Evolutionary conservation across 2,888 invertebrate genomes (phyloP), one percentile per base, ranked within the genome.

Genomic region (Monoplex corrugatus): DNA sequence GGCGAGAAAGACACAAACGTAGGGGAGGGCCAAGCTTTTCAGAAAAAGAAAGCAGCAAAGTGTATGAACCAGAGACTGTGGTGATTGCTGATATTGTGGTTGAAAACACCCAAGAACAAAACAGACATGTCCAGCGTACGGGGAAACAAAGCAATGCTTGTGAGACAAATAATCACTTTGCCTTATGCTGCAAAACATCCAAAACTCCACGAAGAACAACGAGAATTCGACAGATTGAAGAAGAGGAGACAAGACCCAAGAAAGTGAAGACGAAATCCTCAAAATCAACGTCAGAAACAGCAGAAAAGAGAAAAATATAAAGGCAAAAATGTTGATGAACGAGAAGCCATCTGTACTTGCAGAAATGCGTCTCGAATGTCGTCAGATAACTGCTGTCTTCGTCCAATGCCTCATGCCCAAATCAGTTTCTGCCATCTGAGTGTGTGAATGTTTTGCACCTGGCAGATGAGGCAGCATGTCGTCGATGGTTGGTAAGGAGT

Each of bases 11-110:
- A 40, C 40, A 78, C 75, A 78, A 19, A 78, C 40, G 75, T 16
- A 3, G 19, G 40, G 75, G 75, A 78, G 19, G 75, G 38, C 38
- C 75, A 78, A 78, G 75, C 40, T 5, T 78, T 78, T 78, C 75
- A 40, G 19, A 8, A 78, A 78, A 78, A 78, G 40, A 78, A 78
- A 78, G 13, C 75, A 78, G 40, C 16, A 78, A 13, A 63, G 23
- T 23, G 3, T 23, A 16, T 23, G 63, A 63, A 40, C 19, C 38
- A 78, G 75, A 78, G 40, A 40, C 75, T 16, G 75, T 38, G 19
- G 19, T 78, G 75, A 78, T 40, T 78, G 75, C 23, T 1, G 75
- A 78, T 78, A 78, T 78, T 78, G 75, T 40, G 75, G 75, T 40
- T 38, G 75, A 78, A 78, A 19, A 23, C 75, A 78, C 75, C 13